Conservation (phyloP, 2,113 vertebrate species). For the Glaucomys volans region DNA sequence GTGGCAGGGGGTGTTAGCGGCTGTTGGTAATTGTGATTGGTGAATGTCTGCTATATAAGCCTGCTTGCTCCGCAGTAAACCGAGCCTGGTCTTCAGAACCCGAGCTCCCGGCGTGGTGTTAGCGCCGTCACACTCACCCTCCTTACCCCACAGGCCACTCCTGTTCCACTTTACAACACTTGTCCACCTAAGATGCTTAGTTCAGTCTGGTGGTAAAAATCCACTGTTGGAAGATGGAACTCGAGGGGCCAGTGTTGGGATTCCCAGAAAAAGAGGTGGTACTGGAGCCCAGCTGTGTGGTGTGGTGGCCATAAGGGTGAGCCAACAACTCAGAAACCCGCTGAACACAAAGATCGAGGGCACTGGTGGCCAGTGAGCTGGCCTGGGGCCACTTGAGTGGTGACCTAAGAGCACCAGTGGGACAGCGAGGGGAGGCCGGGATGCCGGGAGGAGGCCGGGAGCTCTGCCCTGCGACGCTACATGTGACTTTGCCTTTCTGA, state of each 20-base stretch:
- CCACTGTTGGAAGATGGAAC: neutral
- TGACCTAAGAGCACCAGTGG: rapidly evolving
- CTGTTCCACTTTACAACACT: too few relatives aligned
- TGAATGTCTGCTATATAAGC: too few relatives aligned
- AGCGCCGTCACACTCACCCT: too few relatives aligned
- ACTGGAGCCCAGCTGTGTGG: neutral
- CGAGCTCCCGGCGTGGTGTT: too few relatives aligned
- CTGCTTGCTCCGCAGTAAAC: too few relatives aligned
- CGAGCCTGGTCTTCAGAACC: too few relatives aligned
- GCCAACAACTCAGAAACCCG: neutral
- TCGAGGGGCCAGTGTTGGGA: rapidly evolving
- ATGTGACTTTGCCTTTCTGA: neutral
- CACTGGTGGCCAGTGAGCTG: neutral
- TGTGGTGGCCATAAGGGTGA: rapidly evolving
- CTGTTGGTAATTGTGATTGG: too few relatives aligned
- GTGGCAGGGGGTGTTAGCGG: too few relatives aligned
- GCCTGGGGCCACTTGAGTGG: neutral
- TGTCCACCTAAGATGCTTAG: neutral
- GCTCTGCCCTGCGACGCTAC: neutral
- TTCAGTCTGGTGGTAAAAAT: neutral
- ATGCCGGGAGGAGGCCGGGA: too few relatives aligned
- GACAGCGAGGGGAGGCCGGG: too few relatives aligned
- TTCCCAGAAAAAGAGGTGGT: neutral
- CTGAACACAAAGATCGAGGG: rapidly evolving
- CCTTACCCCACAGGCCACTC: too few relatives aligned